Base-by-base conservation (phyloP, 2,888 invertebrate genomes). In the Rhamphomyia laevipes region DNA sequence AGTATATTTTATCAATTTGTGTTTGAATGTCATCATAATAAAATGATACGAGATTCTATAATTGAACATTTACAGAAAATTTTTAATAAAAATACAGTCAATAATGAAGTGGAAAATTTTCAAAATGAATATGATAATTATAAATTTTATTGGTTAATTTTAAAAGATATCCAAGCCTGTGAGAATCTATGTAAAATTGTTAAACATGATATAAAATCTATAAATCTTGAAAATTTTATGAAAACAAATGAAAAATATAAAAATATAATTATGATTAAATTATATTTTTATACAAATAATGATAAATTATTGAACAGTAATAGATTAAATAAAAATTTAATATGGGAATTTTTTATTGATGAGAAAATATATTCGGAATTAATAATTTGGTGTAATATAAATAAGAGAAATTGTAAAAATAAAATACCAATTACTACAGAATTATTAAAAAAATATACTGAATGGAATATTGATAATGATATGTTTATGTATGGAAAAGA, bases 11-110 rank as follows among this genome's bases (percentile, higher is more conserved):
- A 64, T 46, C 67, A 70, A 49, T 68, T 80, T 42, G 82, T 82
- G 15, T 65, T 75, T 53, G 76, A 77, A 44, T 80, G 80, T 37
- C 74, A 80, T 53, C 74, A 75, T 27, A 27, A 27, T 27, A 27
- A 27, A 53, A 72, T 73, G 30, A 67, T 80, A 46, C 71, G 81
- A 59, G 77, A 81, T 56, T 80, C 79, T 56, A 73, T 84, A 55
- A 76, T 78, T 13, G 74, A 75, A 49, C 75, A 82, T 61, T 65
- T 84, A 50, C 70, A 72, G 46, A 77, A 75, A 54, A 65, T 70
- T 27, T 6, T 27, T 27, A 4, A 27, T 27, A 27, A 27, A 27
- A 27, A 27, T 27, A n/a, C n/a, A n/a, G 23, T 7, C 50, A 73
- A 74, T 41, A 77, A 76, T 53, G 68, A 73, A 30, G 65, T 70